phyloP scores from a whole-genome alignment of 2,888 invertebrate species.

The Matsumyia berberina region DNA sequence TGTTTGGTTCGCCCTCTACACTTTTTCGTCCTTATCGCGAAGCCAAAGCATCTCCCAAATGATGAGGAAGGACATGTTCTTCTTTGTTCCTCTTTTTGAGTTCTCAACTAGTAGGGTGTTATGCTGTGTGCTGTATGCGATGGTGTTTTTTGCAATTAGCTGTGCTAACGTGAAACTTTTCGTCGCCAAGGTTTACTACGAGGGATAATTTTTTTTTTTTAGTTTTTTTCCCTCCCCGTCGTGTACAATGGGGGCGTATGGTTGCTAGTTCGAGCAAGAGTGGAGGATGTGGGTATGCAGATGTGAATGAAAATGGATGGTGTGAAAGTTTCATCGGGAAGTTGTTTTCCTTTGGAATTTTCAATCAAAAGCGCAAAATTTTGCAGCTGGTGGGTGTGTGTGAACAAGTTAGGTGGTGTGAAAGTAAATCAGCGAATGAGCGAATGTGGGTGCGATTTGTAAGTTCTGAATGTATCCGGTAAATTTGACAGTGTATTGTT shows the following conservation, averaged over 20 bases:
- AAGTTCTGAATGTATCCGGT: slow-evolving; percentile 32
- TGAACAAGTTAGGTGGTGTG: slow-evolving; percentile 12
- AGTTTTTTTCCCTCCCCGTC: too few relatives aligned
- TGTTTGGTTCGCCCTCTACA: too few relatives aligned
- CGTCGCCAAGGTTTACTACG: slow-evolving; percentile 54
- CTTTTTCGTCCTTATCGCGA: slow-evolving; percentile 44
- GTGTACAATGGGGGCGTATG: slow-evolving; percentile 1
- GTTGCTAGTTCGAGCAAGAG: slow-evolving; percentile 1
- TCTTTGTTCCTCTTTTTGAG: background rate
- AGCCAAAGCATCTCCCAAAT: slow-evolving; percentile 56
- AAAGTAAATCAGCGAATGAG: slow-evolving; percentile 9
- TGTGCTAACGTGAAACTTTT: slow-evolving; percentile 71
- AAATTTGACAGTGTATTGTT: slow-evolving; percentile 20
- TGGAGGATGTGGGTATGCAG: slow-evolving; percentile 15
- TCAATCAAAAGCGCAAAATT: slow-evolving; percentile 53
- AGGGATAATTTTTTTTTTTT: slow-evolving; percentile 35
- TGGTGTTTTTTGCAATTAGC: slow-evolving; percentile 72
- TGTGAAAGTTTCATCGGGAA: slow-evolving; percentile 51
- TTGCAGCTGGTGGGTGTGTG: slow-evolving; percentile 38
- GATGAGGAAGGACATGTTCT: slow-evolving; percentile 64
- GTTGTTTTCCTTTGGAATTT: slow-evolving; percentile 63
- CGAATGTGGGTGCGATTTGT: background rate
- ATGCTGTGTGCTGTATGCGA: slow-evolving; percentile 29
- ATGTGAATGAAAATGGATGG: slow-evolving; percentile 36
- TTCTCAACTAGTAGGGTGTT: slow-evolving; percentile 21